A percentile compares a stretch with the other conserved stretches of the same genome.
Conservation (phyloP, 2,797 vertebrate species). For the Synaphobranchus kaupii region DNA sequence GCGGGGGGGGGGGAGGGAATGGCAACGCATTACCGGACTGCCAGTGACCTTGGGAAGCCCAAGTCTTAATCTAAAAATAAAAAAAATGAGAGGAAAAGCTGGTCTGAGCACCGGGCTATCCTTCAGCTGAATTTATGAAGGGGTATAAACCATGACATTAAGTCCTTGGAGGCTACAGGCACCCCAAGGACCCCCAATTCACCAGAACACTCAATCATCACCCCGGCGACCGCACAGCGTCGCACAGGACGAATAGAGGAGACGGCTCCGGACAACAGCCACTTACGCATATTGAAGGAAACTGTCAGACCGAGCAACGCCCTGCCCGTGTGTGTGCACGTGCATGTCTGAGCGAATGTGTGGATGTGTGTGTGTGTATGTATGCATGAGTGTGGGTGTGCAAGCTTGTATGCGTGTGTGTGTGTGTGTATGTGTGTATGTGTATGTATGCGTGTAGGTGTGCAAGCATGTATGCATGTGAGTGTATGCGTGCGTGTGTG, state of each 20-base stretch:
- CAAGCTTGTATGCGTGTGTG: neutral
- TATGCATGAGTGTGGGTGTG: neutral
- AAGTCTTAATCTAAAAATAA: constrained; percentile 52
- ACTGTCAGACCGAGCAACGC: constrained; percentile 36
- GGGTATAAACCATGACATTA: constrained; percentile 58
- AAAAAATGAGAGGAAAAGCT: constrained; percentile 47
- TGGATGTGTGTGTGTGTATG: neutral
- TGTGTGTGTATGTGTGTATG: neutral
- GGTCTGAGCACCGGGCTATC: constrained; percentile 52
- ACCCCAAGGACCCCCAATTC: constrained; percentile 47
- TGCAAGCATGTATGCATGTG: no score
- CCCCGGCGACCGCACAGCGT: constrained; percentile 28
- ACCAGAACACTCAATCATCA: constrained; percentile 50
- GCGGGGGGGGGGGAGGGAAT: constrained; percentile 18
- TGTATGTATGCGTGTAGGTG: no score
- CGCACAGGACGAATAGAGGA: constrained; percentile 47
- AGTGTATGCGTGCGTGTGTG: no score
- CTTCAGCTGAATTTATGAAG: constrained; percentile 58
- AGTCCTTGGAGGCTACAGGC: constrained; percentile 54
- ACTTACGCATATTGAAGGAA: constrained; percentile 47
- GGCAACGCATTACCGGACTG: constrained; percentile 40
- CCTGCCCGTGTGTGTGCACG: neutral
- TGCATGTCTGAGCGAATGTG: no score
- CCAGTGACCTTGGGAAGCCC: constrained; percentile 57
- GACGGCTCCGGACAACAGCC: constrained; percentile 42